phyloP scores from a whole-genome alignment of 1,140 invertebrate species.

The Portunus trituberculatus region DNA sequence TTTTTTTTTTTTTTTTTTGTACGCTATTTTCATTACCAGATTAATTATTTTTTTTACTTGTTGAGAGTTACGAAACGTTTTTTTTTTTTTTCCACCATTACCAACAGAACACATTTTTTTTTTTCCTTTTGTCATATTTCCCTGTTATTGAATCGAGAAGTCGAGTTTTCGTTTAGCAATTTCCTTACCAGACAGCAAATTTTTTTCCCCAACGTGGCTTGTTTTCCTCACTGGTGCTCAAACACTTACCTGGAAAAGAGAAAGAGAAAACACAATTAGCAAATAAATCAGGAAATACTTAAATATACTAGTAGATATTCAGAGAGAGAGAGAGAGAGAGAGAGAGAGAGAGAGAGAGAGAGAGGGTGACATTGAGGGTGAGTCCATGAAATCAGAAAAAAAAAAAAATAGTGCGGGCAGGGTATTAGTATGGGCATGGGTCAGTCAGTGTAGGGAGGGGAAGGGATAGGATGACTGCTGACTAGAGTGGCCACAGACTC shows the following conservation, averaged over 20 bases:
- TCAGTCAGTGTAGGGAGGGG: background rate
- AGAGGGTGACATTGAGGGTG: background rate
- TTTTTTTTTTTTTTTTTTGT: too few relatives aligned
- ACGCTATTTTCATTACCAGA: too few relatives aligned
- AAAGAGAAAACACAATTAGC: background rate
- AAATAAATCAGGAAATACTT: too few relatives aligned
- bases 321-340: too few relatives aligned
- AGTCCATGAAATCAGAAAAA: background rate
- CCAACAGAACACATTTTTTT: background rate
- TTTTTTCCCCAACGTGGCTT: too few relatives aligned
- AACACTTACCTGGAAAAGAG: background rate
- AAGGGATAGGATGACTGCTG: background rate
- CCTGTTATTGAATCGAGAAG: too few relatives aligned
- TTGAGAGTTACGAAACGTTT: too few relatives aligned
- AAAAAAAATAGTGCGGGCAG: background rate
- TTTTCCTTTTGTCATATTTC: background rate
- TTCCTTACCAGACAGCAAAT: background rate
- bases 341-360: background rate
- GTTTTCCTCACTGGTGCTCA: background rate
- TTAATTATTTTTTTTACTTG: too few relatives aligned
- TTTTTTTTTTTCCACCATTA: background rate
- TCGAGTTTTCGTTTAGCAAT: too few relatives aligned
- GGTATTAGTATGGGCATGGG: background rate
- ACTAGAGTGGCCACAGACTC: background rate
- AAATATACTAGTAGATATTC: too few relatives aligned